phyloP scores from a whole-genome alignment of 2,113 vertebrate species.

The Edolisoma coerulescens region DNA sequence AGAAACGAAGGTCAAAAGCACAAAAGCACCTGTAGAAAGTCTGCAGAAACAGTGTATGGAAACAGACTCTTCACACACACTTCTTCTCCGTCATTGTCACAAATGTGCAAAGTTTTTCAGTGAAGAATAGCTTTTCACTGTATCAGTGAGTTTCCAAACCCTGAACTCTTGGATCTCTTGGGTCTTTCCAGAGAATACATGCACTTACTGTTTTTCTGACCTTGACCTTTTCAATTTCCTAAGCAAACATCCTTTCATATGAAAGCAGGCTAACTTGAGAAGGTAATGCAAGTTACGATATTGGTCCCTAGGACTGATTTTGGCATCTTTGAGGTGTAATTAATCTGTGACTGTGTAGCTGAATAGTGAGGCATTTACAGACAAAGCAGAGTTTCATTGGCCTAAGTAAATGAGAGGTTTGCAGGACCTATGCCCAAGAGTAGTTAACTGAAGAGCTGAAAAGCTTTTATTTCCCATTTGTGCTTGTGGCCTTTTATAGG shows the following conservation, averaged over 20 bases:
- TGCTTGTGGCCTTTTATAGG: not conserved
- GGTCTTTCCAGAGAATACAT: not conserved
- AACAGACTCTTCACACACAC: not conserved
- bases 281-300: not conserved
- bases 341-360: not conserved
- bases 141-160: not conserved
- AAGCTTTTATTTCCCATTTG: not conserved
- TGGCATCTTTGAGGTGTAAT: not conserved
- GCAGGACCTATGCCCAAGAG: not conserved
- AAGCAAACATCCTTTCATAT: not conserved
- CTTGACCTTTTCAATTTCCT: not conserved
- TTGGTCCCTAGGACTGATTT: not conserved
- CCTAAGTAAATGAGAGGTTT: not conserved
- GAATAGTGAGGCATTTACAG: not conserved
- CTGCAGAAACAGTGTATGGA: not conserved
- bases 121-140: not conserved
- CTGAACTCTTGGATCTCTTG: not conserved
- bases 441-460: too few species aligned
- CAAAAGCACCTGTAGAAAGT: not conserved
- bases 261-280: not conserved
- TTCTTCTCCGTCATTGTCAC: not conserved
- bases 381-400: not conserved
- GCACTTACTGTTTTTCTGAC: not conserved
- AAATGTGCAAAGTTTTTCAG: not conserved
- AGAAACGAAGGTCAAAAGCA: not conserved